Percentiles rank a stretch among this genome's conserved stretches.
phyloP scores from a whole-genome alignment of 2,888 invertebrate species.

The Achlya flavicornis region DNA sequence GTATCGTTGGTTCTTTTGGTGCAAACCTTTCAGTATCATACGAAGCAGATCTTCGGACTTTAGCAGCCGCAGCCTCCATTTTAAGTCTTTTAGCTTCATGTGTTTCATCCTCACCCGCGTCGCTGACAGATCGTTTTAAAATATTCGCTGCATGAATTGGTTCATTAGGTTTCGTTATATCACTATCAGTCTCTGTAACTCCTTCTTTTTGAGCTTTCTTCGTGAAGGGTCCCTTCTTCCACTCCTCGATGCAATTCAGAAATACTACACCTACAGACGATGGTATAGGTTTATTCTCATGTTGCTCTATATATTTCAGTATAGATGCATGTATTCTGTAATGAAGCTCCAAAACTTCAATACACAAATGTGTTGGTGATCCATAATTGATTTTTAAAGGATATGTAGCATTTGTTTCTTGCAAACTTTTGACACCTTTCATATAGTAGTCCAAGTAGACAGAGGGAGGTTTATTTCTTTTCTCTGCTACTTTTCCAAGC shows the following conservation, averaged over 20 bases:
- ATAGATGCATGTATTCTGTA: slow-evolving; percentile 95
- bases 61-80: slow-evolving; percentile 72
- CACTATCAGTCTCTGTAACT: slow-evolving; percentile 46
- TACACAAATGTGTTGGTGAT: slow-evolving; percentile 91
- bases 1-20: slow-evolving; percentile 44
- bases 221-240: slow-evolving; percentile 72
- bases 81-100: slow-evolving; percentile 70
- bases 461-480: slow-evolving; percentile 89
- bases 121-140: slow-evolving; percentile 75
- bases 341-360: slow-evolving; percentile 94
- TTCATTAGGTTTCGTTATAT: slow-evolving; percentile 50
- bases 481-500: slow-evolving; percentile 97
- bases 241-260: slow-evolving; percentile 81
- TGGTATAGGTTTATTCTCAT: slow-evolving; percentile 87
- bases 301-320: slow-evolving; percentile 91
- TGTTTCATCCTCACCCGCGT: slow-evolving; percentile 74
- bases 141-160: slow-evolving; percentile 75
- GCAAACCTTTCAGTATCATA: slow-evolving; percentile 69
- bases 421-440: slow-evolving; percentile 90
- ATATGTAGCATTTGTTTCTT: slow-evolving; percentile 92
- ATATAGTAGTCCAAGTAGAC: slow-evolving; percentile 91
- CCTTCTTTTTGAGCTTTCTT: slow-evolving; percentile 66
- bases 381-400: slow-evolving; percentile 94
- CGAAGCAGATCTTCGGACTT: slow-evolving; percentile 74
- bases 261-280: slow-evolving; percentile 85